Base-by-base conservation (phyloP, 1,140 invertebrate genomes). In the Parasteatoda tepidariorum region DNA sequence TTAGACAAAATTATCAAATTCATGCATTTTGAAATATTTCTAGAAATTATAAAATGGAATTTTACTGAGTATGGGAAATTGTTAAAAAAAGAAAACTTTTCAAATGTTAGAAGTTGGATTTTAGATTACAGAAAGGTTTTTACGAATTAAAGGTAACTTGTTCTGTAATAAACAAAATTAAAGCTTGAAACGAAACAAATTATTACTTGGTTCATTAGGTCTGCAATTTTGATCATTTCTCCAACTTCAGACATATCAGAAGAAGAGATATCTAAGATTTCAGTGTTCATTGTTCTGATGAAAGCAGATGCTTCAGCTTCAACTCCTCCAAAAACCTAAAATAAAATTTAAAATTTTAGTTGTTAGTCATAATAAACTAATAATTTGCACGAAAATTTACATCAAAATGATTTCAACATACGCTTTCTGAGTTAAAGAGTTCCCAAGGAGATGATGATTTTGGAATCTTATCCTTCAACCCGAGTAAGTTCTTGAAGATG, bases 161-260 rank as follows among this genome's bases (percentile, higher is more conserved):
- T 18, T 33, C 4, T 66, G 7, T 3, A n/a, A 1, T 66, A 34
- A n/a, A n/a, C 15, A 7, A 13, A 24, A 15, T 24, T 26, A 48
- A 41, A 41, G 4, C 18, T 68, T n/a, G n/a, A n/a, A n/a, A n/a
- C n/a, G 4, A 18, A 66, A 66, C 6, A 68, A 68, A 68, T 22
- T 11, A 13, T 28, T 82, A 83, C 81, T 33, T 73, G 48, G 22
- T 64, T 66, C 59, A 83, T 55, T 15, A 74, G 22, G 31, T 74
- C 38, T 11, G 70, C 68, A 48, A 66, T 38, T 66, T 74, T 24
- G 6, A 83, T 26, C 57, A 83, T 66, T n/a, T 83, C 48, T 11
- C 38, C 26, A 5, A 83, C 2, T 3, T 38, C 61, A 57, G 81
- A 38, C 6, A 83, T 34, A 18, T 74, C 81, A 55, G 81, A 54